Base-by-base conservation (phyloP, 2,888 invertebrate species). In the Glaucopsyche alexis region DNA sequence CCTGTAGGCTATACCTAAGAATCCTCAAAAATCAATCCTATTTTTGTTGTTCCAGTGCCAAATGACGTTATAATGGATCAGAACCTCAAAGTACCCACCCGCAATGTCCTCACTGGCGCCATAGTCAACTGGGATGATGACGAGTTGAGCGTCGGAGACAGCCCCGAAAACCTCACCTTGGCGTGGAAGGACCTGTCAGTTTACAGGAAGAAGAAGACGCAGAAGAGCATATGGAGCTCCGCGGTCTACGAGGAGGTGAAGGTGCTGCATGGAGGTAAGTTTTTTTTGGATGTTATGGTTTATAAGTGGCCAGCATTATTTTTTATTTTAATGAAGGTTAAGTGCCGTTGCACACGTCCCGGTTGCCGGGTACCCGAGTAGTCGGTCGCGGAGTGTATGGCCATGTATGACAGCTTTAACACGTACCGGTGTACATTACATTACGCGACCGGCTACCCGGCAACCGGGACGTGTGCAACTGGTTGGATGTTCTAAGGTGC, bases 121-220 rank as follows among this genome's bases (percentile, higher is more conserved):
- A 82, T 91, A 14, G 91, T 92, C 38, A 91, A 91, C 81, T 92
- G 91, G 91, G 90, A 90, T 1, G 90, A 91, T 38, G 91, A 90
- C 60, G 91, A 91, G 71, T 77, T 90, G 77, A 84, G 84, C 5
- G 77, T 85, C 47, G 86, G 84, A 0, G 91, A 90, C 75, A 82
- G 77, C 8, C 89, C 88, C 0, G 87, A 85, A 74, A 90, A 91
- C 82, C 86, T 94, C 50, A 93, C 93, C 0, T 79, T 94, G 49
- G 83, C 94, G 0, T 94, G 94, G 94, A 93, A 93, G 75, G 91
- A 94, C 78, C 85, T 94, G 0, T 93, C 93, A 0, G 93, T 94
- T 1, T 93, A 92, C 78, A 87, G 93, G 60, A 89, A 84, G 79
- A 93, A 87, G 81, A 94, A 93, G 74, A 84, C 81, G 13, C 88